Evolutionary conservation across 2,113 vertebrate genomes (phyloP).

Genomic region (Larimichthys polyactis): DNA sequence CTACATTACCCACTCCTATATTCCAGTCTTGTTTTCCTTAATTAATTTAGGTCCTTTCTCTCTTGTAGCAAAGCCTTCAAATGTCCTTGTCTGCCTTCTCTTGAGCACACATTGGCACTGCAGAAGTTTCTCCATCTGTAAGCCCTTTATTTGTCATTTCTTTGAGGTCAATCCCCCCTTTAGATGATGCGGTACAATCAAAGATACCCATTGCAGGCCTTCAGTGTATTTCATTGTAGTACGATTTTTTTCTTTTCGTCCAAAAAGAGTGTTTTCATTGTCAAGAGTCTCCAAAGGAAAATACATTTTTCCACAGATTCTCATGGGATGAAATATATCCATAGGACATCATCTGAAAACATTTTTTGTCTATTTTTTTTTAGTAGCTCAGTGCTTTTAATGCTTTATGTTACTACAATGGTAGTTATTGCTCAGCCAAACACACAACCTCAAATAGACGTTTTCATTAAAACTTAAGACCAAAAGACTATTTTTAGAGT

Average conservation of each 20-base stretch:
- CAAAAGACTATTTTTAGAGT: not conserved
- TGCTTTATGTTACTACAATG: not conserved
- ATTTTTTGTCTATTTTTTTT: slow-evolving; percentile 16
- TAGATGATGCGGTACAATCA: slow-evolving; percentile 21
- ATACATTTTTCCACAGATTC: slow-evolving; percentile 19
- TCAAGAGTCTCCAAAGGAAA: not conserved
- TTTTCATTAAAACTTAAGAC: not conserved
- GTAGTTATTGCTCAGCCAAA: not conserved
- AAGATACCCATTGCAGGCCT: slow-evolving; percentile 7
- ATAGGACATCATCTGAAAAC: not conserved
- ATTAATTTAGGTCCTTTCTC: not conserved
- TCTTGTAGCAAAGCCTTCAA: not conserved
- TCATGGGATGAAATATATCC: not conserved
- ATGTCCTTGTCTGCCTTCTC: not conserved
- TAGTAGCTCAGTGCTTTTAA: not conserved
- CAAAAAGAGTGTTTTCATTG: not conserved
- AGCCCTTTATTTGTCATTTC: slow-evolving; percentile 24
- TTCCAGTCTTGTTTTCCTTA: slow-evolving; percentile 8
- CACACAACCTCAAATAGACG: not conserved
- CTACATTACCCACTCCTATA: not conserved
- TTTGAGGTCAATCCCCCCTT: slow-evolving; percentile 9
- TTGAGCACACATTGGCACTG: slow-evolving; percentile 8
- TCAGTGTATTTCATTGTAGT: slow-evolving; percentile 28
- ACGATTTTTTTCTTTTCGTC: not conserved
- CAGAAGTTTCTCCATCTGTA: slow-evolving; percentile 21